Percentiles rank a stretch among this genome's conserved stretches.
phyloP scores from a whole-genome alignment of 2,888 invertebrate genomes.

The Theristus sp. region DNA sequence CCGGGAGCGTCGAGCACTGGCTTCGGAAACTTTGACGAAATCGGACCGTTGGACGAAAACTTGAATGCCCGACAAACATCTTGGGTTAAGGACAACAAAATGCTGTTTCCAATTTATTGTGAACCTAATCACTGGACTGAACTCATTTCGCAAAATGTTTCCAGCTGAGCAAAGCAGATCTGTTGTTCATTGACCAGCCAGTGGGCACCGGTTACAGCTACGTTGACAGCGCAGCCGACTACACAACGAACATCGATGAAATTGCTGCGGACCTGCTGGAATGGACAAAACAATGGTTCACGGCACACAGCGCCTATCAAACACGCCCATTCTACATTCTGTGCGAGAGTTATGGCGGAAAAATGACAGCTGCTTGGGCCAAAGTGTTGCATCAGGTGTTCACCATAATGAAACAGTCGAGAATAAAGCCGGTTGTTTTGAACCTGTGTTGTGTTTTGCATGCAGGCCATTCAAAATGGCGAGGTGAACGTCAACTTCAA shows the following conservation, averaged over 20 bases:
- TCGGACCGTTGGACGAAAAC: constrained; percentile 53
- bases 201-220: constrained; percentile 75
- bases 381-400: constrained; percentile 33
- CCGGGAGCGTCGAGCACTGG: constrained; percentile 61
- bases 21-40: constrained; percentile 66
- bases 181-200: constrained; percentile 72
- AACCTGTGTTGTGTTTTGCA: too few species aligned
- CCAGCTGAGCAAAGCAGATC: constrained; percentile 54
- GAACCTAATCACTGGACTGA: too few species aligned
- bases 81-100: constrained; percentile 43
- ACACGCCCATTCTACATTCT: constrained; percentile 59
- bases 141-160: constrained; percentile 7
- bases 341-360: constrained; percentile 77
- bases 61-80: constrained; percentile 50
- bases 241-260: constrained; percentile 42
- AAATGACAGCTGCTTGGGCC: constrained; percentile 72
- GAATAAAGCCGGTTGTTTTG: too few species aligned
- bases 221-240: constrained; percentile 33
- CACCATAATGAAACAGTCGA: constrained; percentile 1
- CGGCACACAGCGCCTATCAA: constrained; percentile 47
- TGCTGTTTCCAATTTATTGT: background rate
- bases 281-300: constrained; percentile 49
- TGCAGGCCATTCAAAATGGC: constrained; percentile 45
- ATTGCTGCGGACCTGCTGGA: constrained; percentile 59
- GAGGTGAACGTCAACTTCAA: constrained; percentile 49